Conservation (phyloP, 2,797 vertebrate species). For the Garrulus glandarius region DNA sequence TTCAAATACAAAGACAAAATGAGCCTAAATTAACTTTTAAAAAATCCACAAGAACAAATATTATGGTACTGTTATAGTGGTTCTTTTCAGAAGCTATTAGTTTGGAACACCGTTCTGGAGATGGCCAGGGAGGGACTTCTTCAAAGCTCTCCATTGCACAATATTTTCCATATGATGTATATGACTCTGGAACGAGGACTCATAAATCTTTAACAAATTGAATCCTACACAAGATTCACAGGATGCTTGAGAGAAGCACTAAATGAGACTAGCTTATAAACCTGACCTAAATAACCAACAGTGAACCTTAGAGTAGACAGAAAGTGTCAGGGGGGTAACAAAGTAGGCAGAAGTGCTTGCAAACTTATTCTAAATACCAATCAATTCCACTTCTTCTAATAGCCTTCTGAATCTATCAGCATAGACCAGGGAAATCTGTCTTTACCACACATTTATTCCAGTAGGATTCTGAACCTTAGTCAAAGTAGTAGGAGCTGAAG, state of each 20-base stretch:
- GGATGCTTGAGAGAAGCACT: neutral
- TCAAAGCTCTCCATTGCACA: neutral
- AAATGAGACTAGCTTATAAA: neutral
- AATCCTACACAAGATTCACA: constrained; percentile 1
- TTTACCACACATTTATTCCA: neutral
- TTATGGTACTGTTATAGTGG: neutral
- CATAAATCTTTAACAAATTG: constrained; percentile 40
- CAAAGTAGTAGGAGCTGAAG: neutral
- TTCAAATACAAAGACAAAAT: neutral
- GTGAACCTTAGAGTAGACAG: neutral
- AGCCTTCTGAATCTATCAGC: neutral
- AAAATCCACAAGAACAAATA: neutral
- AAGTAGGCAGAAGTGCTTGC: neutral
- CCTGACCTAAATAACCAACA: constrained; percentile 1
- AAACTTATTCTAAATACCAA: neutral
- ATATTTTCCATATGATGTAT: constrained; percentile 36
- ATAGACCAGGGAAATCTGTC: neutral
- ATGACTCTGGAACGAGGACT: neutral
- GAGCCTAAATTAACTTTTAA: neutral
- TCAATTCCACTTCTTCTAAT: neutral
- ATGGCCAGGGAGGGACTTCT: neutral
- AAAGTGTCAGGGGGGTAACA: neutral
- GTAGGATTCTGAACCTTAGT: neutral
- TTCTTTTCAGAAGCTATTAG: neutral
- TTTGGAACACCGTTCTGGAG: neutral